Conservation (phyloP, 2,797 vertebrate genomes). For the Pseudochirops corinnae region DNA sequence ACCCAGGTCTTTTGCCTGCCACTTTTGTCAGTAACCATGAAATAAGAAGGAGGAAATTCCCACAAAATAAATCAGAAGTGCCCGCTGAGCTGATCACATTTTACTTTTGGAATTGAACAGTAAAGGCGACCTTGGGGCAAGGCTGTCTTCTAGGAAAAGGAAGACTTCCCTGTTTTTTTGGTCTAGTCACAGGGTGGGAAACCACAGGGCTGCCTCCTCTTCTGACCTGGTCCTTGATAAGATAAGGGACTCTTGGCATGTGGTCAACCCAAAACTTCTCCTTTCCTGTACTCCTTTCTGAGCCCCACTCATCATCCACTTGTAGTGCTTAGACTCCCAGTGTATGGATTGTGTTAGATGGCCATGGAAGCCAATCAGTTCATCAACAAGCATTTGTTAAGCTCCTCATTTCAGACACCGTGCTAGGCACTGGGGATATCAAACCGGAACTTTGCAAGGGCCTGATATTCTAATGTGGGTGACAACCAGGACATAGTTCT, state of each 20-base stretch:
- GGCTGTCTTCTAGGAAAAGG: background rate
- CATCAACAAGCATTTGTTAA: background rate
- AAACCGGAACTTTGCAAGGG: background rate
- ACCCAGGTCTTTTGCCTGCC: background rate
- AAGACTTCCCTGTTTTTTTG: background rate
- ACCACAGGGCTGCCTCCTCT: background rate
- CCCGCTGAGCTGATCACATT: fast-evolving
- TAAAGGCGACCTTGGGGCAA: background rate
- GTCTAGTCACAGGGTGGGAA: background rate
- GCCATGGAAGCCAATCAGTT: background rate
- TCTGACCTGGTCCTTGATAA: background rate
- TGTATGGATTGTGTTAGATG: background rate
- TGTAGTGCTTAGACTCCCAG: background rate
- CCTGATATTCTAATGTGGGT: background rate
- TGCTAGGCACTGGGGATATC: background rate
- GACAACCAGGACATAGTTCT: background rate
- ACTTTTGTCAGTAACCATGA: background rate
- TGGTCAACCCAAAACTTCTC: background rate
- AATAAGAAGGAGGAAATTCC: background rate
- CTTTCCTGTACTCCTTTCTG: background rate
- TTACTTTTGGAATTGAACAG: background rate
- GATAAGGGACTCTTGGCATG: background rate
- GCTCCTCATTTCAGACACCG: background rate
- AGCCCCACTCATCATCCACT: background rate
- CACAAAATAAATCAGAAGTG: background rate